Percentiles rank a stretch among this genome's conserved stretches.
These are phyloP conservation scores for Prinia subflava DNA, from an alignment of 2,113 vertebrate genomes.

Conservation along the genomic window DNA sequence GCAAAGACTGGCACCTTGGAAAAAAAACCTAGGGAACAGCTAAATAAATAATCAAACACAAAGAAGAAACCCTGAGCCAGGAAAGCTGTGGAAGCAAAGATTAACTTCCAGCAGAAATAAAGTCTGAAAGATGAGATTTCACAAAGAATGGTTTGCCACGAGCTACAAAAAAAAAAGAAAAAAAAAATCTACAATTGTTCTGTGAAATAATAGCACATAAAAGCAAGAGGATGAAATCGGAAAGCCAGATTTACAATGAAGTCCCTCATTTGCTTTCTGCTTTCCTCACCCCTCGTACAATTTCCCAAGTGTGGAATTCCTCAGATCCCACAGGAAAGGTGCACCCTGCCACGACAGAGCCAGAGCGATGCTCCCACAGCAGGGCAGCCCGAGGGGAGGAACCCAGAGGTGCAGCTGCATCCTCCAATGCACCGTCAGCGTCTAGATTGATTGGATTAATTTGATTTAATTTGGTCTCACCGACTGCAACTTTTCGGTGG, in stretches of 20 bases:
- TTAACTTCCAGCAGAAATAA: neutral
- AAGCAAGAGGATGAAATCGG: rapidly evolving
- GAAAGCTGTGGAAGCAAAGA: neutral
- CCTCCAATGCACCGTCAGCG: rapidly evolving
- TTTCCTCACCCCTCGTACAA: neutral
- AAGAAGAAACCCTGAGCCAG: neutral
- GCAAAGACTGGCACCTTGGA: neutral
- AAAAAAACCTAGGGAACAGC: neutral
- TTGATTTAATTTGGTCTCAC: neutral
- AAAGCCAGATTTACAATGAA: neutral
- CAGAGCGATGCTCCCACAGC: neutral
- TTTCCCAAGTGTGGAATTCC: neutral
- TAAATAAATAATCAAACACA: neutral
- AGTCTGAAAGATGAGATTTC: neutral
- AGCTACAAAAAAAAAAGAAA: neutral
- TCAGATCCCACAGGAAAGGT: neutral
- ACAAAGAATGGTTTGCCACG: neutral
- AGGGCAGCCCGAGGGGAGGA: neutral
- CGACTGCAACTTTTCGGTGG: neutral
- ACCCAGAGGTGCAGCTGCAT: neutral
- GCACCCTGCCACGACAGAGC: neutral
- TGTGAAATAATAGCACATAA: neutral
- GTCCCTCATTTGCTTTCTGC: neutral
- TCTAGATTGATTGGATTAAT: rapidly evolving
- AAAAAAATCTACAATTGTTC: neutral